Evolutionary conservation across 2,797 vertebrate genomes (phyloP), one percentile per base, ranked within the genome.

Genomic region (Cyprinella venusta): DNA sequence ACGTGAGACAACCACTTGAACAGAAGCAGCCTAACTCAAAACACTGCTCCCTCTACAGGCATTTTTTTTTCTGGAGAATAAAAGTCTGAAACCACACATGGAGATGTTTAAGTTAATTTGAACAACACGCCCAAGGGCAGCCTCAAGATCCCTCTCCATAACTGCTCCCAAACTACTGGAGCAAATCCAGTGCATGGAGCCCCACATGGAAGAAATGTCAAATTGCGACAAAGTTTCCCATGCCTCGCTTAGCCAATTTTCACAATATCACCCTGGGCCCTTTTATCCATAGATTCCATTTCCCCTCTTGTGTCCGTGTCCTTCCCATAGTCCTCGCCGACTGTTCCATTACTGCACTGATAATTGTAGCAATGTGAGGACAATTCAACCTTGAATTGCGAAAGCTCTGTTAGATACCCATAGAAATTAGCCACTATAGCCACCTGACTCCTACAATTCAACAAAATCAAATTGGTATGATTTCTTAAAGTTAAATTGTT

Each of bases 331-430:
- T 81, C 84, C 87, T 88, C 68, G 82, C 85, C 71, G 59, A 71
- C 90, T 92, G 90, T 92, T 92, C 89, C 88, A 92, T 94, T 92
- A 92, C 92, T 85, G 82, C 90, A 90, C 80, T 90, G 90, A 92
- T 92, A 93, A 91, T 89, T 86, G 67, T 80, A 83, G 18, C 87
- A 90, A 84, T 80, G 88, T 87, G 82, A 85, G 90, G 80, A 81
- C 61, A 18, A 56, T 59, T 40, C 45, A 26, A 54, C 9, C 2
- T 84, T 86, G 59, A 68, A 81, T 64, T 33, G 68, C 78, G 21
- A 65, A 78, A 84, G 65, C 71, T 26, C 4, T 33, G 75, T 75
- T 77, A 61, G 63, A 68, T 61, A 48, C 64, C 30, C 72, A 40
- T 71, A 6, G 10, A 59, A 42, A 65, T 59, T 30, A 30, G 30